Conservation (phyloP, 2,797 vertebrate genomes). For the Oryzias dopingdopingensis region DNA sequence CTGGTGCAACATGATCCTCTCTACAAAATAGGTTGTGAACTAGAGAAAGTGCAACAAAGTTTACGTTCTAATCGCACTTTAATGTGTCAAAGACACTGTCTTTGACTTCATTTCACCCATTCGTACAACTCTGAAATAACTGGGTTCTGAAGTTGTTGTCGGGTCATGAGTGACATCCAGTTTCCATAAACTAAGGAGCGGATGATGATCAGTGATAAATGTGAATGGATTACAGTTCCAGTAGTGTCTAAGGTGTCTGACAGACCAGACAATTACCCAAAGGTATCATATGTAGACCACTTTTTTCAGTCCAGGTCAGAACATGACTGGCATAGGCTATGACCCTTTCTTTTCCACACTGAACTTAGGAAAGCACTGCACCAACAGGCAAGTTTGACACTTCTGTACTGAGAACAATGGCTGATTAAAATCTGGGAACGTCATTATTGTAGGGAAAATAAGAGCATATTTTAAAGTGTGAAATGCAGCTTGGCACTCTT, state of each 20-base stretch:
- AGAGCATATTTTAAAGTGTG: neutral
- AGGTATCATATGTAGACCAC: slow-evolving; percentile 28
- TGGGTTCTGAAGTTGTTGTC: neutral
- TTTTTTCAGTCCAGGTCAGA: slow-evolving; percentile 9
- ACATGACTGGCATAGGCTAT: slow-evolving; percentile 27
- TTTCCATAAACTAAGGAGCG: no score
- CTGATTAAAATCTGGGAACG: slow-evolving; percentile 7
- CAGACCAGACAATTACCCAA: neutral
- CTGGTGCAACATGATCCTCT: no score
- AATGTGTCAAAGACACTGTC: no score
- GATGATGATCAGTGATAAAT: no score
- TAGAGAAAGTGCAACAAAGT: no score
- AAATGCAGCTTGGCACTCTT: neutral
- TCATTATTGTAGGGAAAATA: neutral
- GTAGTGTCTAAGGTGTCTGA: neutral
- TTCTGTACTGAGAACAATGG: slow-evolving; percentile 21
- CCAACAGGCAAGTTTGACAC: slow-evolving; percentile 14
- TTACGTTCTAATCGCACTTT: no score
- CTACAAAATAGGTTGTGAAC: no score
- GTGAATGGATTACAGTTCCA: neutral
- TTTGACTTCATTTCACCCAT: neutral
- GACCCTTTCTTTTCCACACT: slow-evolving; percentile 10
- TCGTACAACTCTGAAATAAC: neutral
- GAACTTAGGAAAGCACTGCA: slow-evolving; percentile 9
- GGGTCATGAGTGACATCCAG: no score